Base-by-base conservation (phyloP, 1,140 invertebrate genomes). In the Phymastichus coffea region DNA sequence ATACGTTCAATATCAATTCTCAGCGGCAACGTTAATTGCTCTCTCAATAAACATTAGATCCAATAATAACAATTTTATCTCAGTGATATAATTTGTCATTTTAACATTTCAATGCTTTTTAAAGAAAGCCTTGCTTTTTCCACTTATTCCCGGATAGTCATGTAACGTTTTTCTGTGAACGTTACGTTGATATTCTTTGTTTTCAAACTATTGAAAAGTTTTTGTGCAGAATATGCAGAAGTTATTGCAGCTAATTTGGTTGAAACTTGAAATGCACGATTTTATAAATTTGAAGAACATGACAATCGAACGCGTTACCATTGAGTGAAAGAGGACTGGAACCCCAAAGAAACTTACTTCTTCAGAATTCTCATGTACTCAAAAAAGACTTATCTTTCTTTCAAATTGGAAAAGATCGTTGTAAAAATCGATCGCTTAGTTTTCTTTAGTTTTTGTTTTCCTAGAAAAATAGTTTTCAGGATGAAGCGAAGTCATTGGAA, bases 1-100 rank as follows among this genome's bases (percentile, higher is more conserved):
- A 60, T 57, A 60, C 12, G 56, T 67, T 66, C 58, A 67, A 70
- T 68, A 23, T 73, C 66, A 69, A 73, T 68, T 73, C 66, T 71
- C 66, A 69, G 63, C 66, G 63, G 70, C 67, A 64, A 68, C 72
- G 54, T 72, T 46, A 66, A 66, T 66, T 68, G 64, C 63, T 57
- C 63, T 70, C 57, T 68, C n/a, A 49, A 22, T 49, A 41, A 17
- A 48, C 19, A 57, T 48, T 57, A 4, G 66, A 64, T 68, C 57
- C 37, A 37, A 62, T 61, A 55, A 57, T 47, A 44, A 47, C 62
- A 59, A 61, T 15, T 63, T 43, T 66, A 52, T 67, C 14, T 40
- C 15, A 2, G 1, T 25, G 17, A 14, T 6, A 7, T 38, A n/a
- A n/a, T n/a, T n/a, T n/a, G n/a, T n/a, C n/a, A n/a, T n/a, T n/a